Evolutionary conservation across 2,888 invertebrate species (phyloP), one percentile per base, ranked within the genome.

Genomic region (Trimorus sp.): DNA sequence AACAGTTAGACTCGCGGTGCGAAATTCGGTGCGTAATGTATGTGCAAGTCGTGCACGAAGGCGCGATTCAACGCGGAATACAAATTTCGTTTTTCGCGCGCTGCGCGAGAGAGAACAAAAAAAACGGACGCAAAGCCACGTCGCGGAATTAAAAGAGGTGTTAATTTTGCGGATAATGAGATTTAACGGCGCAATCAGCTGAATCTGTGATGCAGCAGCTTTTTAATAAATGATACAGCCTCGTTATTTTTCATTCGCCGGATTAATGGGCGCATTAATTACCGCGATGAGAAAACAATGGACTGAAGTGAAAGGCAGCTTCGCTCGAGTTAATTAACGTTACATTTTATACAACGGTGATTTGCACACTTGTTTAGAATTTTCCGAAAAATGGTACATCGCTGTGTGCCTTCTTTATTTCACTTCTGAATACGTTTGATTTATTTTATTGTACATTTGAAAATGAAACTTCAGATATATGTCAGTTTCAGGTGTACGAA

Each of bases 21-120:
- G 48, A 71, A 71, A 60, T 71, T 71, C 36, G 42, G 58, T 62
- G 71, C 42, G 62, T 71, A 71, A 71, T 71, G 36, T 62, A 71
- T 62, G 71, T 45, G 53, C 71, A 36, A 53, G 53, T 60, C 71
- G 60, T 60, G 70, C 60, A 49, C 49, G 36, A 60, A 15, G 26
- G 42, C 15, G 12, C 16, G 48, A 26, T 38, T 14, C 42, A 51
- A 51, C 60, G 51, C 38, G 45, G 75, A 66, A 75, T 75, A 66
- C 60, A 66, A 75, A 70, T 53, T 70, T 14, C 56, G 26, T 16
- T 49, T 66, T 68, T n/a, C n/a, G n/a, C 68, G 45, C 6, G 11
- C 26, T 15, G 12, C n/a, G 12, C 14, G 14, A 49, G 12, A 51
- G 58, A 26, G 26, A 26, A 4, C 1, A 26, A 26, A 26, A 26